A percentile compares a stretch with the other conserved stretches of the same genome.
Evolutionary conservation across 2,113 vertebrate species (phyloP).

Genomic region (Pithys albifrons): DNA sequence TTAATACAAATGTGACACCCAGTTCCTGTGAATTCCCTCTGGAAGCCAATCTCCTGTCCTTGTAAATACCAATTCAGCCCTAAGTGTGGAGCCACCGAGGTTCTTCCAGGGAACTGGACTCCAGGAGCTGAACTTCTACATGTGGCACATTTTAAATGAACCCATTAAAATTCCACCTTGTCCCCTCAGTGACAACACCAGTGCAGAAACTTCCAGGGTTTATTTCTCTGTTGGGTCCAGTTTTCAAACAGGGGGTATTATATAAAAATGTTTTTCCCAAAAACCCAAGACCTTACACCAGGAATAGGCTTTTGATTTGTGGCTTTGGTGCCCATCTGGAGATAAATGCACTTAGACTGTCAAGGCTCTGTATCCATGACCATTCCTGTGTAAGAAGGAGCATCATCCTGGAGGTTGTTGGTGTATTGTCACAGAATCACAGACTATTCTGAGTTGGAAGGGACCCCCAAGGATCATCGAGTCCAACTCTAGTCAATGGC

Average conservation of each 20-base stretch:
- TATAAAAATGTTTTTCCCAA: not conserved
- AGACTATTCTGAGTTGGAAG: too few species aligned
- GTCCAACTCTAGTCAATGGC: too few species aligned
- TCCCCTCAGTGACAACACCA: too few species aligned
- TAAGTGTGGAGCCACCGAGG: not conserved
- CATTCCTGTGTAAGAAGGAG: not conserved
- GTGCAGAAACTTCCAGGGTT: not conserved
- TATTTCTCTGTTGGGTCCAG: not conserved
- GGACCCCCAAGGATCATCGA: too few species aligned
- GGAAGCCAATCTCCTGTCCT: not conserved
- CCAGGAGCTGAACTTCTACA: not conserved
- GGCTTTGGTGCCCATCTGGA: not conserved
- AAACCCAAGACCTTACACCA: not conserved
- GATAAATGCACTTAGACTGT: not conserved
- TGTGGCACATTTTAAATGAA: rapidly evolving
- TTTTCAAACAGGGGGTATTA: not conserved
- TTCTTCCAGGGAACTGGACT: not conserved
- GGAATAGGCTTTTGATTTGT: rapidly evolving
- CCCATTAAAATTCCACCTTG: not conserved
- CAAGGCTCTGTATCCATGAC: too few species aligned
- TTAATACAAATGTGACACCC: not conserved
- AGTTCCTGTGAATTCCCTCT: not conserved
- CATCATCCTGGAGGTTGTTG: not conserved
- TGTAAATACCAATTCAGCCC: not conserved
- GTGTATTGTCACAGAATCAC: too few species aligned